A percentile compares a stretch with the other conserved stretches of the same genome.
Evolutionary conservation across 2,888 invertebrate species (phyloP).

Genomic region (Eubasilissa splendida): DNA sequence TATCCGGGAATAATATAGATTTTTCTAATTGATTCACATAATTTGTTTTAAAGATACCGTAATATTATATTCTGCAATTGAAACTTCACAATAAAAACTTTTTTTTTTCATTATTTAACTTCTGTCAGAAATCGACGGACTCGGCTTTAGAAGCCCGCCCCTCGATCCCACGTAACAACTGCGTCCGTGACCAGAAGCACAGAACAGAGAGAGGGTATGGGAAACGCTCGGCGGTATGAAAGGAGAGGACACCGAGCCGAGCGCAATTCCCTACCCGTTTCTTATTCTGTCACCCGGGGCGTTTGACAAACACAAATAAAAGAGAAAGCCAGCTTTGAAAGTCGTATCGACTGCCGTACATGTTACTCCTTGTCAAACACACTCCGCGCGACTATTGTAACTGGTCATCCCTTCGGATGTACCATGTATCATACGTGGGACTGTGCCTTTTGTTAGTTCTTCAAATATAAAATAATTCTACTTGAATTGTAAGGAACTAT

Average conservation of each 20-base stretch:
- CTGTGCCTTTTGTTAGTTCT: conserved; percentile 21
- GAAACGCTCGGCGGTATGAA: neutral
- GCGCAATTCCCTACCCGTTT: conserved; percentile 33
- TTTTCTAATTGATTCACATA: too few species aligned
- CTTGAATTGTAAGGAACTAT: too few species aligned
- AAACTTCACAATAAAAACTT: too few species aligned
- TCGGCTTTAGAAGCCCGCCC: neutral
- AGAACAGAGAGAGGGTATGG: conserved; percentile 23
- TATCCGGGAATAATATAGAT: too few species aligned
- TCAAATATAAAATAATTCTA: too few species aligned
- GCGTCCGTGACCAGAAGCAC: conserved; percentile 36
- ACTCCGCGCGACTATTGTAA: conserved; percentile 40
- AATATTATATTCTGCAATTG: too few species aligned
- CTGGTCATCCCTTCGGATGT: conserved; percentile 28
- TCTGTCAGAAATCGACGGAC: neutral
- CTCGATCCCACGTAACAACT: conserved; percentile 30
- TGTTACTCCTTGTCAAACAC: conserved; percentile 51
- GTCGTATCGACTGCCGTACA: conserved; percentile 40
- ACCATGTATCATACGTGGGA: conserved; percentile 9
- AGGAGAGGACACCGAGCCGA: neutral
- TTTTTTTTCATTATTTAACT: too few species aligned
- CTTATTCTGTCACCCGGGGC: conserved; percentile 50
- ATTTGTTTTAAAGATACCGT: too few species aligned
- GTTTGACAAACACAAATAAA: conserved; percentile 53
- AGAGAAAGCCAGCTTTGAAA: conserved; percentile 32